These are phyloP conservation scores for Galaxias olidus DNA, from an alignment of 2,797 vertebrate genomes.

Conservation along the genomic window DNA sequence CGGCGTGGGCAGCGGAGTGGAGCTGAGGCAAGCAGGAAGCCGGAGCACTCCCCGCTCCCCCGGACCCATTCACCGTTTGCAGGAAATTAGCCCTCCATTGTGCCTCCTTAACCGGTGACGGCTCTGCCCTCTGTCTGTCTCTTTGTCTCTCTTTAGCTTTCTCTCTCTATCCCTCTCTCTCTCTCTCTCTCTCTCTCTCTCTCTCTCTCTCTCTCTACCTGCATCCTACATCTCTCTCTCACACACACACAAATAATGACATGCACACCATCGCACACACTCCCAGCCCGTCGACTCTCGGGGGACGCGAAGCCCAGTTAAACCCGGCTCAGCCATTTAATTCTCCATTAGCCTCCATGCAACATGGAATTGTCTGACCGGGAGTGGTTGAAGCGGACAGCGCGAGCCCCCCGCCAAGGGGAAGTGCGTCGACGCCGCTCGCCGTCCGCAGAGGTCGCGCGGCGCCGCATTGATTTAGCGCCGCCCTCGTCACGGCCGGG, in stretches of 20 bases:
- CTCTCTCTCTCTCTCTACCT: background rate
- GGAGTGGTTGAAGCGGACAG: conserved; percentile 32
- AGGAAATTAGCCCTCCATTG: conserved; percentile 64
- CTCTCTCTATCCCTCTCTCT: background rate
- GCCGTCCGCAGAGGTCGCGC: conserved; percentile 45
- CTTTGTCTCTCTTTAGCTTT: conserved; percentile 2
- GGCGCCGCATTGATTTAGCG: conserved; percentile 62
- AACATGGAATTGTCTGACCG: conserved; percentile 38
- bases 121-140: conserved; percentile 10
- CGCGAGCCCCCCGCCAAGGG: conserved; percentile 47
- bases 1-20: conserved; percentile 32
- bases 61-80: conserved; percentile 37
- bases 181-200: background rate
- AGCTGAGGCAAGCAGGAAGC: conserved; percentile 53
- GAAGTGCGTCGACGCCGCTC: conserved; percentile 53
- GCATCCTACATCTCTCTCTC: background rate
- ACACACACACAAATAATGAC: background rate
- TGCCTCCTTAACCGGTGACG: conserved; percentile 45
- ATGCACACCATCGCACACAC: conserved; percentile 6
- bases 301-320: conserved; percentile 8
- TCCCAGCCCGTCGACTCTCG: background rate
- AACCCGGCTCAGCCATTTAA: conserved; percentile 26
- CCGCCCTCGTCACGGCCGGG: no score
- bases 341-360: conserved; percentile 22
- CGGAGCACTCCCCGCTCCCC: conserved; percentile 44